These are phyloP conservation scores for Crenuchus spilurus DNA, from an alignment of 2,797 vertebrate genomes.

Conservation along the genomic window DNA sequence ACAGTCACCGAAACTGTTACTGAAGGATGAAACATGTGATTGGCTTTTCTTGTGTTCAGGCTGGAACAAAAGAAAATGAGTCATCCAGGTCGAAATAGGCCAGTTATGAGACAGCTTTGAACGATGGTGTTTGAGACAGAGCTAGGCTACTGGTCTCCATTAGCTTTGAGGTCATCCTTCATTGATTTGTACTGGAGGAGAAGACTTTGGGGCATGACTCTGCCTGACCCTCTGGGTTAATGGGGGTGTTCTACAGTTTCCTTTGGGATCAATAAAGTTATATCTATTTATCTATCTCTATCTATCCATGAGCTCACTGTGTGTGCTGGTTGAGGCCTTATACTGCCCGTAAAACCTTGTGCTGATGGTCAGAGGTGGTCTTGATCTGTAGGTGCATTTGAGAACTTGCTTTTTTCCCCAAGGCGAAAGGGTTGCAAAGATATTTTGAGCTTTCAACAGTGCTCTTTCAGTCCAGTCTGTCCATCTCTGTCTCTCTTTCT, in stretches of 20 bases:
- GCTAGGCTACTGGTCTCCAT: slow-evolving; percentile 19
- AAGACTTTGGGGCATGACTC: slow-evolving; percentile 19
- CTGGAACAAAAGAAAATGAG: slow-evolving; percentile 7
- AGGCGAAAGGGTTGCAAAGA: background rate
- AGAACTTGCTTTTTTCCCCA: no score
- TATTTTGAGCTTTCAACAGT: background rate
- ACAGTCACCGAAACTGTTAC: slow-evolving; percentile 2
- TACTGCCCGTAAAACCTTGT: slow-evolving; percentile 1
- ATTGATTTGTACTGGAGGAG: slow-evolving; percentile 24
- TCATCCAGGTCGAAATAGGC: slow-evolving; percentile 16
- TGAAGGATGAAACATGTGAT: slow-evolving; percentile 11
- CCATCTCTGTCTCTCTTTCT: background rate
- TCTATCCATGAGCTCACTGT: slow-evolving; percentile 3
- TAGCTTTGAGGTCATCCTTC: slow-evolving; percentile 24
- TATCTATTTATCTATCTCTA: no score
- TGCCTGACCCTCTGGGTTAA: slow-evolving; percentile 17
- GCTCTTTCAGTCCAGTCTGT: background rate
- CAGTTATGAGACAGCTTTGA: background rate
- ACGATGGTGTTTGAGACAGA: background rate
- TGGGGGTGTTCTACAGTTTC: background rate
- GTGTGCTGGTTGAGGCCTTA: slow-evolving; percentile 2
- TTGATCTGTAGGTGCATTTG: no score
- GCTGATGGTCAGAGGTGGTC: background rate
- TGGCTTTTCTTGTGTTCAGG: slow-evolving; percentile 13
- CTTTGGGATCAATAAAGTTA: no score